Evolutionary conservation across 1,140 invertebrate genomes (phyloP).

Genomic region (Ganaspis sp.): DNA sequence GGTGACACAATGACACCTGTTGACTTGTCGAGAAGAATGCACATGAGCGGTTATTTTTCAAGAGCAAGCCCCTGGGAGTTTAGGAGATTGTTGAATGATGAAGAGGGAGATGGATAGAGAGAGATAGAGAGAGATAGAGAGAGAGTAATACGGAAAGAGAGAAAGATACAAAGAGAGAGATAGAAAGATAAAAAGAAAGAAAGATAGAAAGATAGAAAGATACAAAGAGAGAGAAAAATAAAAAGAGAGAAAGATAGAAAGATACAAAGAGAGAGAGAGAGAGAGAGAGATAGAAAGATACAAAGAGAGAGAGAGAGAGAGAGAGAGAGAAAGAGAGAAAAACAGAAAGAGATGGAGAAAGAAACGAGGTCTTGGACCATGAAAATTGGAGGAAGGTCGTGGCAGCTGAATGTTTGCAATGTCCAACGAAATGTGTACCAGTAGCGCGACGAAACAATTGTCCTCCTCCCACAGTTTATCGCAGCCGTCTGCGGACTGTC

Average conservation of each 20-base stretch:
- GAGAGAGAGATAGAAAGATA: not conserved
- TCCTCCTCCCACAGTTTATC: slow-evolving; percentile 61
- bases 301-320: not conserved
- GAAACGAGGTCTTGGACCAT: not conserved
- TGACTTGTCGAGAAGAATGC: not conserved
- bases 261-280: not conserved
- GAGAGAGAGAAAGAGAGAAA: not conserved
- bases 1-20: not conserved
- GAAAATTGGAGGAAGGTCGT: not conserved
- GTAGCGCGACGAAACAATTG: slow-evolving; percentile 47
- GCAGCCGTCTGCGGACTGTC: slow-evolving; percentile 66
- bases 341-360: too few species aligned
- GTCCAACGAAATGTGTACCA: slow-evolving; percentile 27
- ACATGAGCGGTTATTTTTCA: not conserved
- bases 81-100: not conserved
- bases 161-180: not conserved
- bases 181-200: not conserved
- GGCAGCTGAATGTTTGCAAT: not conserved
- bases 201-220: not conserved
- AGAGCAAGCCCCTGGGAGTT: not conserved
- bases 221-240: not conserved
- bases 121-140: not conserved
- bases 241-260: not conserved
- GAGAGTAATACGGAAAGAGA: not conserved
- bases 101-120: too few species aligned